Conservation (phyloP, 2,113 vertebrate species). For the Ictalurus punctatus region DNA sequence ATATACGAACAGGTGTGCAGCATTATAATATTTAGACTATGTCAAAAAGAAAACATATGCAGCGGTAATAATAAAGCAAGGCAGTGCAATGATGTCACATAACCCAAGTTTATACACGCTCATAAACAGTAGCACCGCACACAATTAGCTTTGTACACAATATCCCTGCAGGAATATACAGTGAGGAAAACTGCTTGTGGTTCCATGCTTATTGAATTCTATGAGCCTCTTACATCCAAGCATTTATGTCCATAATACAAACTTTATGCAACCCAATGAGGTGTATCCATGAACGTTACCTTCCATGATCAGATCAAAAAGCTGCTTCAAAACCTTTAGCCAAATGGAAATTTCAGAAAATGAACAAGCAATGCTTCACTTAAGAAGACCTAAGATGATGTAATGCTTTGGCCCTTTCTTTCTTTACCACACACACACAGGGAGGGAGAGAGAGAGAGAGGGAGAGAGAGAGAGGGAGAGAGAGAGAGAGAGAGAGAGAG, state of each 20-base stretch:
- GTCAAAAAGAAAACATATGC: background rate
- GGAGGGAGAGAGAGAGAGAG: conserved; percentile 15
- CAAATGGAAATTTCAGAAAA: conserved; percentile 26
- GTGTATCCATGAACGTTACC: conserved; percentile 21
- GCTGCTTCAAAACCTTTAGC: conserved; percentile 1
- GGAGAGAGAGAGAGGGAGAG: conserved; percentile 12
- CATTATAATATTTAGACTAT: background rate
- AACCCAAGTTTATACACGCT: background rate
- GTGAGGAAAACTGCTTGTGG: conserved; percentile 44
- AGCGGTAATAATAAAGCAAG: background rate
- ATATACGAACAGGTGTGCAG: background rate
- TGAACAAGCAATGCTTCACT: background rate
- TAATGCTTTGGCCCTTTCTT: background rate
- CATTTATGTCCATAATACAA: conserved; percentile 38
- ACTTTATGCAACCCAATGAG: conserved; percentile 30
- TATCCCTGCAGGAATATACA: conserved; percentile 25
- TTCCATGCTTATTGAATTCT: conserved; percentile 25
- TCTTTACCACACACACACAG: conserved; percentile 11
- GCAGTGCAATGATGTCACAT: conserved; percentile 18
- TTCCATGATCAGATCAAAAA: conserved; percentile 30
- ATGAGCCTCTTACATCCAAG: conserved; percentile 29
- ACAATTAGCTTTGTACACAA: conserved; percentile 33
- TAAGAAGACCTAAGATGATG: conserved; percentile 1
- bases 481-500: conserved; percentile 23
- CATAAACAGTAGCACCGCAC: background rate